Evolutionary conservation across 2,113 vertebrate genomes (phyloP), one percentile per base, ranked within the genome.

Genomic region (Tenrec ecaudatus): DNA sequence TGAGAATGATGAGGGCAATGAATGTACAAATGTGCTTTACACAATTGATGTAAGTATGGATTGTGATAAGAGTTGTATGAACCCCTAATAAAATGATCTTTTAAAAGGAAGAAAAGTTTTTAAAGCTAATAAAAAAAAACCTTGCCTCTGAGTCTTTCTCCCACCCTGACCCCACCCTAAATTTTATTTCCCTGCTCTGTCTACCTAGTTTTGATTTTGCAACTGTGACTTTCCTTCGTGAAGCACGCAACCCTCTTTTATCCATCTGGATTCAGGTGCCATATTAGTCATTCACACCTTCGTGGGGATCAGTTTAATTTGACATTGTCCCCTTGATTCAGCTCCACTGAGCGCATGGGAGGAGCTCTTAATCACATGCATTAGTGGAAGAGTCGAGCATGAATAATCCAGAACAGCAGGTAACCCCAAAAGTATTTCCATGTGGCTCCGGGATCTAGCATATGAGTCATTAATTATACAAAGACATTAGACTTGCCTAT

Each of bases 381-480:
- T 95, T 85, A 82, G n/a, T 85, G 38, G 43, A 86, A 86, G 66
- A 94, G 23, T 79, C 78, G 69, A 88, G 91, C 91, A 69, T 77
- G 79, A 82, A 88, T 94, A 95, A 96, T 91, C 80, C 31, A 88
- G 92, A 96, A 92, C 81, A 94, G 92, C 81, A 91, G 89, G 66
- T 92, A 89, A 94, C 77, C 80, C 60, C 10, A 64, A 87, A 91
- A 95, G 90, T 78, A 64, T 43, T 95, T 94, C 89, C 92, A 94
- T 88, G 87, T 96, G 91, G 87, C 68, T 94, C 78, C 76, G 68
- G 87, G 81, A 91, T 76, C 93, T 31, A 76, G 38, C 43, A n/a
- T 89, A 60, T 64, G 75, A 95, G 69, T 91, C 90, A 85, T 85
- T 93, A 84, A 82, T 89, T 87, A 79, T 22, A 79, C 73, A 76